Evolutionary conservation across 2,888 invertebrate species (phyloP).

Genomic region (Antheraea assamensis): DNA sequence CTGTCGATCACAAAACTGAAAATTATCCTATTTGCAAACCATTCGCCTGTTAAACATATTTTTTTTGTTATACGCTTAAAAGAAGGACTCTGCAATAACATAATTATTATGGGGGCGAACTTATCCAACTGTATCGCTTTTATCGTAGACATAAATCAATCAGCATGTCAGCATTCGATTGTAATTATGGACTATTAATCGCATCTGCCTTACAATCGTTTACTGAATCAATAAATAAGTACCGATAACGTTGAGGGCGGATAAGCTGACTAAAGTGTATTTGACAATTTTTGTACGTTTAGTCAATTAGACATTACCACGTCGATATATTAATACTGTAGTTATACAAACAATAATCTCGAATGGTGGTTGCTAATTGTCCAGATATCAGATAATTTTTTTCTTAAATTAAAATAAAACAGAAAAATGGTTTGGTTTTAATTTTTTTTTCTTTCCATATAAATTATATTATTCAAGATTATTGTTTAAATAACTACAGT

Average conservation of each 20-base stretch:
- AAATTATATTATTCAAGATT: neutral
- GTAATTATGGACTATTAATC: neutral
- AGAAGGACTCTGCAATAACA: too few species aligned
- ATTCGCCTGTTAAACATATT: too few species aligned
- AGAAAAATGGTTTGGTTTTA: neutral
- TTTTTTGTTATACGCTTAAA: too few species aligned
- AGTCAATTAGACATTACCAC: too few species aligned
- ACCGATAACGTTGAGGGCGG: neutral
- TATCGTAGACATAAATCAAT: too few species aligned
- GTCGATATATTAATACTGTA: neutral
- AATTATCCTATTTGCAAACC: neutral
- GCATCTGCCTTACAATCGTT: neutral
- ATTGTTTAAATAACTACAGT: neutral
- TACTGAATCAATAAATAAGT: neutral
- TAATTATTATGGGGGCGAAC: too few species aligned
- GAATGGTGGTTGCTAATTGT: neutral
- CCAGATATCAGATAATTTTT: neutral
- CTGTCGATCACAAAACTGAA: neutral
- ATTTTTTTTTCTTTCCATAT: neutral
- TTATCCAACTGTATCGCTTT: too few species aligned
- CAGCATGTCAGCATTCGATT: neutral
- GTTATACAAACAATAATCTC: neutral
- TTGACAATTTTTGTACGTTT: too few species aligned
- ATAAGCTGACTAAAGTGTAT: too few species aligned
- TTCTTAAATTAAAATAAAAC: neutral